Evolutionary conservation across 1,140 invertebrate species (phyloP), one percentile per base, ranked within the genome.

Genomic region (Drosophila pruinosa): DNA sequence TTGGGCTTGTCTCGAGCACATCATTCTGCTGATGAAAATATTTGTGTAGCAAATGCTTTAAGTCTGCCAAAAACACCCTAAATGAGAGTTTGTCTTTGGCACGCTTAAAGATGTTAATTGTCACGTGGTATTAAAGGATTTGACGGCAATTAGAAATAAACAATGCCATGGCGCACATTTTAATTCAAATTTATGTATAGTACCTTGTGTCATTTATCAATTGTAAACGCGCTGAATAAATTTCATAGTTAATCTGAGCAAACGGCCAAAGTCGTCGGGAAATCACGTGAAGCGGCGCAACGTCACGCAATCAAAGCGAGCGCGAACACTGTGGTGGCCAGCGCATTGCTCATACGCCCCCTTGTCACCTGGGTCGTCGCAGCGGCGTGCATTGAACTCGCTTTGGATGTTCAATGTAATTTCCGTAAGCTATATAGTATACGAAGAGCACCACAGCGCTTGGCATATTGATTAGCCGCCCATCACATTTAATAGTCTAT

Each of bases 371-470:
- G 36, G 15, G 6, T 28, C 24, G 36, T 10, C 36, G 36, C 17
- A 21, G 38, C 54, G 43, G 36, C 78, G 81, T 86, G 77, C 81
- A 86, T 81, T 85, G 81, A 85, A 85, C 81, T 43, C 64, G 43
- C 69, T 74, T 77, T 63, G 73, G 74, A 7, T 65, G 41, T 43
- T 63, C 62, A 80, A 75, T 64, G 53, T 59, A 59, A 59, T 70
- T 73, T 78, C 70, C 64, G 65, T 74, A 65, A 54, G n/a, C n/a
- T n/a, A n/a, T n/a, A n/a, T n/a, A n/a, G n/a, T 34, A 34, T 34
- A 43, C n/a, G 14, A 22, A 67, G 12, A 59, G 63, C 53, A 28
- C 54, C 47, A 41, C 7, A 53, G 10, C 48, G 39, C 21, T 52
- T 34, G 56, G 52, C 61, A 72, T 72, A 72, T 72, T 67, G 62